A percentile compares a stretch with the other conserved stretches of the same genome.
phyloP scores from a whole-genome alignment of 2,888 invertebrate genomes.

The Bombylius major region DNA sequence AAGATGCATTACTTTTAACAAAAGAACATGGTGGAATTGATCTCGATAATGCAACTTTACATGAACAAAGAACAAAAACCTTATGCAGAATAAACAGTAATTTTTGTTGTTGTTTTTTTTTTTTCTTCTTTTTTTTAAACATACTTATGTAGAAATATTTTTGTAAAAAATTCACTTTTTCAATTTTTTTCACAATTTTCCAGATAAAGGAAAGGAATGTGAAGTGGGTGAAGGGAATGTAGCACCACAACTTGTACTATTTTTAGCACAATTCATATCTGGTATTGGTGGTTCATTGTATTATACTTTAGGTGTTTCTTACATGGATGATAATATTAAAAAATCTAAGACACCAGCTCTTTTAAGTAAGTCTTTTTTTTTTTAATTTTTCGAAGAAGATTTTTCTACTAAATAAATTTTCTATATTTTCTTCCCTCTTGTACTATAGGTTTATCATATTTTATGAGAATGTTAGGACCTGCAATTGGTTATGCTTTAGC shows the following conservation, averaged over 20 bases:
- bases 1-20: slow-evolving; percentile 49
- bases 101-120: slow-evolving; percentile 8
- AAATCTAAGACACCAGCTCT: slow-evolving; percentile 59
- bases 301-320: slow-evolving; percentile 55
- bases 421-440: background rate
- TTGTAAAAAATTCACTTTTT: slow-evolving; percentile 14
- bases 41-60: slow-evolving; percentile 35
- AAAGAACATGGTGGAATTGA: slow-evolving; percentile 42
- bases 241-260: slow-evolving; percentile 49
- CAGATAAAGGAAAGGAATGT: slow-evolving; percentile 29
- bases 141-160: too few relatives aligned
- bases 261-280: slow-evolving; percentile 55
- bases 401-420: background rate
- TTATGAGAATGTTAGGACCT: slow-evolving; percentile 55
- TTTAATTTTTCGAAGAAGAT: too few relatives aligned
- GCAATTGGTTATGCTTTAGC: slow-evolving; percentile 54
- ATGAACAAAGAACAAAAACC: slow-evolving; percentile 42
- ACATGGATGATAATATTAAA: slow-evolving; percentile 66
- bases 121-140: too few relatives aligned
- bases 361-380: slow-evolving; percentile 54
- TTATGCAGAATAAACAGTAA: slow-evolving; percentile 39
- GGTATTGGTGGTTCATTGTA: slow-evolving; percentile 58
- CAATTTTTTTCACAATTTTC: background rate
- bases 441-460: slow-evolving; percentile 48
- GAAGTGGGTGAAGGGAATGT: slow-evolving; percentile 43